Evolutionary conservation across 2,797 vertebrate species (phyloP).

Genomic region (Chromobotia macracanthus): DNA sequence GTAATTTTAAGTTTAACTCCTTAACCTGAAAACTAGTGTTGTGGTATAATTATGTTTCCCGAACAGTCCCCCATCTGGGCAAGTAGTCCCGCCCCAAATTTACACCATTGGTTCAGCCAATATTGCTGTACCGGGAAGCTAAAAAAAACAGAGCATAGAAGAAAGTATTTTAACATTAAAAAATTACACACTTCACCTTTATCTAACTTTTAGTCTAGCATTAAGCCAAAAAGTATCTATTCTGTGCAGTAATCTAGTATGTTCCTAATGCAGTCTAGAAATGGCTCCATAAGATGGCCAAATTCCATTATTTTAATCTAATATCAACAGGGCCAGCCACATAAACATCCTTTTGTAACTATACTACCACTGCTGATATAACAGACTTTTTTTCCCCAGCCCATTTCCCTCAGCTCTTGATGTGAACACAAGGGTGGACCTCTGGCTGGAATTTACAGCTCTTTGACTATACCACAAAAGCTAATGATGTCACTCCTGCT

Average conservation of each 20-base stretch:
- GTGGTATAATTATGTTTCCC: no score
- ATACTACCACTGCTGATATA: constrained; percentile 46
- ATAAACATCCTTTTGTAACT: constrained; percentile 55
- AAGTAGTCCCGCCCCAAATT: not conserved
- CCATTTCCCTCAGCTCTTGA: constrained; percentile 36
- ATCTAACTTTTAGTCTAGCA: not conserved
- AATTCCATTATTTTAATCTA: constrained; percentile 53
- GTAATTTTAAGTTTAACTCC: not conserved
- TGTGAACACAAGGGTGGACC: constrained; percentile 26
- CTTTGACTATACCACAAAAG: constrained; percentile 9
- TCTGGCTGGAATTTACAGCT: constrained; percentile 35
- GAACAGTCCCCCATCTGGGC: not conserved
- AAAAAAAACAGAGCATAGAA: not conserved
- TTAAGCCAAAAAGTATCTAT: not conserved
- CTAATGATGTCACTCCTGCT: constrained; percentile 29
- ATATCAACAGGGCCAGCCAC: constrained; percentile 34
- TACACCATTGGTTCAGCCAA: not conserved
- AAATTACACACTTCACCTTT: not conserved
- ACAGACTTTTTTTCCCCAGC: constrained; percentile 36
- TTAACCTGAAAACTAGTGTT: no score
- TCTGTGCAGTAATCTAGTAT: constrained; percentile 23
- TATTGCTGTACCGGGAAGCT: no score
- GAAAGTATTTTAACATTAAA: not conserved
- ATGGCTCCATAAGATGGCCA: constrained; percentile 39
- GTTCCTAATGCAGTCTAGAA: constrained; percentile 32